Evolutionary conservation across 1,140 invertebrate genomes (phyloP).

Genomic region (Macrobrachium nipponense): DNA sequence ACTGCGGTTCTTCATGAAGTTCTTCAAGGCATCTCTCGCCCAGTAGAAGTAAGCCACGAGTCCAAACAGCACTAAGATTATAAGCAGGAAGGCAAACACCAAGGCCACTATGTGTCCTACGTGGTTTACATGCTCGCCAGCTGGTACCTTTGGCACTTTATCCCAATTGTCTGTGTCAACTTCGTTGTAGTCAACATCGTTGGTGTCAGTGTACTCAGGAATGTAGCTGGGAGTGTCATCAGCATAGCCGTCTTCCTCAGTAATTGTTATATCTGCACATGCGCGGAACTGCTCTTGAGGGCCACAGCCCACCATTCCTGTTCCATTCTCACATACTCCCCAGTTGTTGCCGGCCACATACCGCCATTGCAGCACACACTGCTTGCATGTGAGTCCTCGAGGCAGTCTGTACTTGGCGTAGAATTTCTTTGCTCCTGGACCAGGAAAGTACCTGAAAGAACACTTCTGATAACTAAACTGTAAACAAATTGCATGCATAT

Average conservation of each 20-base stretch:
- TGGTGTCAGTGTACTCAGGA: constrained; percentile 51
- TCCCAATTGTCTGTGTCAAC: constrained; percentile 37
- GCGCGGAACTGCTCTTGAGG: constrained; percentile 88
- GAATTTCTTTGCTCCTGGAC: constrained; percentile 81
- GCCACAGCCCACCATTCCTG: constrained; percentile 82
- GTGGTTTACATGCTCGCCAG: constrained; percentile 36
- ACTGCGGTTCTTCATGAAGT: constrained; percentile 41
- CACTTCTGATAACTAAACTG: background rate
- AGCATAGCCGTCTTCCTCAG: constrained; percentile 68
- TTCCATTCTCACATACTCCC: constrained; percentile 70
- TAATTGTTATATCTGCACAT: constrained; percentile 84
- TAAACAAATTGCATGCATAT: no score
- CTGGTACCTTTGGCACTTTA: constrained; percentile 17
- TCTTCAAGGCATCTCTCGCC: constrained; percentile 57
- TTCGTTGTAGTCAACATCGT: constrained; percentile 60
- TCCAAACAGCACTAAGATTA: constrained; percentile 49
- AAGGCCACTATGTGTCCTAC: constrained; percentile 56
- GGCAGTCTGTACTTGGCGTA: constrained; percentile 80
- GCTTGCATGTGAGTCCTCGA: constrained; percentile 77
- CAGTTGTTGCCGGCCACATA: constrained; percentile 76
- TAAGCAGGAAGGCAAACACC: constrained; percentile 59
- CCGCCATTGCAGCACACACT: constrained; percentile 86
- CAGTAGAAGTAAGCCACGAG: constrained; percentile 63
- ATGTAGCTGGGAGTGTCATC: constrained; percentile 64
- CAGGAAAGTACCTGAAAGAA: constrained; percentile 75